Evolutionary conservation across 2,888 invertebrate species (phyloP).

Genomic region (Drosophila helvetica): DNA sequence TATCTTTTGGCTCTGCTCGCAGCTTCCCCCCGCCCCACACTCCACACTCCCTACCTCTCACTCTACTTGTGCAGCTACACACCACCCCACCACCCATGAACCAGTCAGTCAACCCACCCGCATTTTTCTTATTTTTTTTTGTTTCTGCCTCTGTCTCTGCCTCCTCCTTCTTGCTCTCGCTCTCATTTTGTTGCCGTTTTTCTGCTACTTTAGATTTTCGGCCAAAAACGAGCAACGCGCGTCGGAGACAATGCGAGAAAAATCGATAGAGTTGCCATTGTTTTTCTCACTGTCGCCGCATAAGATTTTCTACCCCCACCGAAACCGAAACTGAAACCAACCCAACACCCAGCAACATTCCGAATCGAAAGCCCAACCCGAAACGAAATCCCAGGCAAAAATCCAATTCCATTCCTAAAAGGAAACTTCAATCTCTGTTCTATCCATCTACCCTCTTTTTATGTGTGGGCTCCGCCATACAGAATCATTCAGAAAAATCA

Average conservation of each 20-base stretch:
- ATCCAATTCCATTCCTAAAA: neutral
- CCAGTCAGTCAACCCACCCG: slow-evolving; percentile 51
- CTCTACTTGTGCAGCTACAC: neutral
- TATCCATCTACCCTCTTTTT: slow-evolving; percentile 27
- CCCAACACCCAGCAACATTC: slow-evolving; percentile 7
- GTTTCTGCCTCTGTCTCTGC: slow-evolving; percentile 16
- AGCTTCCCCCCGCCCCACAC: slow-evolving; percentile 26
- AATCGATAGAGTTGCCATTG: slow-evolving; percentile 72
- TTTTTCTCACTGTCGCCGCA: slow-evolving; percentile 54
- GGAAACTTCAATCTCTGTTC: slow-evolving; percentile 17
- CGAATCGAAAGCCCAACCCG: slow-evolving; percentile 9
- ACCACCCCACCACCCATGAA: slow-evolving; percentile 9
- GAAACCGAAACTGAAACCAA: slow-evolving; percentile 1
- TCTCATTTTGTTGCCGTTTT: slow-evolving; percentile 40
- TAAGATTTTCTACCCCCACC: slow-evolving; percentile 59
- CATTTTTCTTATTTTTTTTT: slow-evolving; percentile 32
- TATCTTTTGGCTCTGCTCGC: slow-evolving; percentile 65
- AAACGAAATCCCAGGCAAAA: too few species aligned
- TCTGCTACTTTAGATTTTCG: slow-evolving; percentile 74
- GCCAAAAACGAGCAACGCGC: slow-evolving; percentile 50
- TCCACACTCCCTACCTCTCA: neutral
- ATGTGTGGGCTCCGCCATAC: neutral
- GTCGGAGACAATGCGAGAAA: slow-evolving; percentile 73
- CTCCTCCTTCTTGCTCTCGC: slow-evolving; percentile 37
- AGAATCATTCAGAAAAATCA: slow-evolving; percentile 1